Evolutionary conservation across 2,888 invertebrate genomes (phyloP).

Genomic region (Tipula vernalis): DNA sequence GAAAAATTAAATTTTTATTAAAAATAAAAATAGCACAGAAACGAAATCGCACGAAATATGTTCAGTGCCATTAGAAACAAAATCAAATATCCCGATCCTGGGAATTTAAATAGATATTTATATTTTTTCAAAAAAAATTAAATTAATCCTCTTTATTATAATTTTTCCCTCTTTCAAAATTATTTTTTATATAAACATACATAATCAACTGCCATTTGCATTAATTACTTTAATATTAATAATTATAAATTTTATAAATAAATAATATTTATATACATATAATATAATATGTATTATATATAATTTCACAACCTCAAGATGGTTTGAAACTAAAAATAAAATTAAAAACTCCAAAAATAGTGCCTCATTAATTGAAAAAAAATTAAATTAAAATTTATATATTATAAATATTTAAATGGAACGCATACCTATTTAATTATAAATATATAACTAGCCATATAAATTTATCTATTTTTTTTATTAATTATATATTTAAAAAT

Average conservation of each 20-base stretch:
- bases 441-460: not conserved
- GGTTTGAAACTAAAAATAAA: not conserved
- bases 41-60: not conserved
- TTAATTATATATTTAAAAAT: not conserved
- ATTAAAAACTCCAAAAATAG: not conserved
- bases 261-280: not conserved
- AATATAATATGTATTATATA: too few relatives aligned
- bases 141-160: not conserved
- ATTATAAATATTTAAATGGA: not conserved
- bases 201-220: constrained; percentile 4
- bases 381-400: not conserved
- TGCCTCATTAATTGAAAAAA: not conserved
- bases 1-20: not conserved
- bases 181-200: not conserved
- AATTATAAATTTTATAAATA: not conserved
- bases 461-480: not conserved
- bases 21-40: not conserved
- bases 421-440: not conserved
- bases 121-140: too few relatives aligned
- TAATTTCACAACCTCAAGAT: not conserved
- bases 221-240: not conserved
- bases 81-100: not conserved
- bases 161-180: not conserved
- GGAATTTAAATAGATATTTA: not conserved
- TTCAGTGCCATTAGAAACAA: not conserved